A percentile compares a stretch with the other conserved stretches of the same genome.
Evolutionary conservation across 2,113 vertebrate genomes (phyloP).

Genomic region (Eulacestoma nigropectus): DNA sequence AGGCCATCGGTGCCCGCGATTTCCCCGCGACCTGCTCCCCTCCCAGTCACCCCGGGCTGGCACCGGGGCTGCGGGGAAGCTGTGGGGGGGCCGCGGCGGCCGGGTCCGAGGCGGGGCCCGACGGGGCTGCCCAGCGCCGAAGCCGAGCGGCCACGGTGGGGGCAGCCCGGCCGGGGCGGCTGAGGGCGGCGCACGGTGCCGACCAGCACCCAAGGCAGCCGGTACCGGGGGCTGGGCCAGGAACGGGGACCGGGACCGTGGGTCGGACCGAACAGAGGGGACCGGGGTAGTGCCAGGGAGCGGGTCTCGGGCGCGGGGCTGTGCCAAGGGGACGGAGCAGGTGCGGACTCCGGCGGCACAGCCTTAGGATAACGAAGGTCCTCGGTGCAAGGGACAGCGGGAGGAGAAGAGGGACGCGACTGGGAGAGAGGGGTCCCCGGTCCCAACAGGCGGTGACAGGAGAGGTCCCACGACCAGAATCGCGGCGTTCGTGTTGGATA

Average conservation of each 20-base stretch:
- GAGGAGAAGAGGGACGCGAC: not conserved
- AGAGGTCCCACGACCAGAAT: not conserved
- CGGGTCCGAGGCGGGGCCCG: slow-evolving; percentile 19
- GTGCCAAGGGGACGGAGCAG: not conserved
- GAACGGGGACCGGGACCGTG: not conserved
- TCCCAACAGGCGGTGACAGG: not conserved
- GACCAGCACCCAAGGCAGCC: not conserved
- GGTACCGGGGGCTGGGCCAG: not conserved
- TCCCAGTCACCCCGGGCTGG: not conserved
- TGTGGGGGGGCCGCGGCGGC: not conserved
- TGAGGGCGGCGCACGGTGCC: not conserved
- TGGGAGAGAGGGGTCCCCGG: not conserved
- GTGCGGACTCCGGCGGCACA: not conserved
- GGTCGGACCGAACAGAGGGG: not conserved
- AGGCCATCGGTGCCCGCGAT: slow-evolving; percentile 3
- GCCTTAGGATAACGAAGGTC: not conserved
- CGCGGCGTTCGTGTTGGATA: not conserved
- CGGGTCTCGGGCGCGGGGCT: not conserved
- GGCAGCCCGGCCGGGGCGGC: not conserved
- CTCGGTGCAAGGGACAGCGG: not conserved
- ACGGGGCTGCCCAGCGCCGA: not conserved
- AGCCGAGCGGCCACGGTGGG: not conserved
- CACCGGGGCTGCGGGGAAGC: not conserved
- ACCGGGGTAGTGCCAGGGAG: not conserved
- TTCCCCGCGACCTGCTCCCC: not conserved